Percentiles rank a stretch among this genome's conserved stretches.
Evolutionary conservation across 2,113 vertebrate species (phyloP).

Genomic region (Apteryx owenii): DNA sequence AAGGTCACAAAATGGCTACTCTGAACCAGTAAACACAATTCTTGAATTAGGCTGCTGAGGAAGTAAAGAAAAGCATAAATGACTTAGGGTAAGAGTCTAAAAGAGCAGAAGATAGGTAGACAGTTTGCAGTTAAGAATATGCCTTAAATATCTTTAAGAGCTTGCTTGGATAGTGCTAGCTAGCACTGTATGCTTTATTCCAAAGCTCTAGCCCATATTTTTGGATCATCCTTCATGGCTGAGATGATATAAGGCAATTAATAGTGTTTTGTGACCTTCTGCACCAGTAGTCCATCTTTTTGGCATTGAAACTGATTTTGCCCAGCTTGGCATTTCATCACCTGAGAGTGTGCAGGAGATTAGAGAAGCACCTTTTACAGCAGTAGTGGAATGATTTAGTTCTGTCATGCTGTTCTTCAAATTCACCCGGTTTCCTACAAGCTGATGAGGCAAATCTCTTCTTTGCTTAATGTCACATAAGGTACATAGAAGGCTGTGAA

Average conservation of each 20-base stretch:
- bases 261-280: conserved; percentile 62
- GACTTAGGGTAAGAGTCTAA: neutral
- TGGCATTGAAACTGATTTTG: conserved; percentile 59
- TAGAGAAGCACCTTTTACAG: conserved; percentile 36
- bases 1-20: neutral
- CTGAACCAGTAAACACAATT: neutral
- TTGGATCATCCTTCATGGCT: conserved; percentile 30
- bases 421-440: neutral
- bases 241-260: conserved; percentile 30
- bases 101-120: neutral
- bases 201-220: neutral
- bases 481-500: conserved; percentile 42
- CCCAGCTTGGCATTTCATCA: conserved; percentile 45
- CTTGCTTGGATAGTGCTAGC: neutral
- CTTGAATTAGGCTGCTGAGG: neutral
- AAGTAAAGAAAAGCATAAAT: neutral
- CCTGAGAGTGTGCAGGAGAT: neutral
- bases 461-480: conserved; percentile 58
- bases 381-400: conserved; percentile 35
- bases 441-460: conserved; percentile 55
- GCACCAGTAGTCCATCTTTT: conserved; percentile 46
- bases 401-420: conserved; percentile 14
- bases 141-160: neutral
- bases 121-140: neutral
- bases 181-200: neutral